Evolutionary conservation across 2,888 invertebrate species (phyloP).

Genomic region (Selenia dentaria): DNA sequence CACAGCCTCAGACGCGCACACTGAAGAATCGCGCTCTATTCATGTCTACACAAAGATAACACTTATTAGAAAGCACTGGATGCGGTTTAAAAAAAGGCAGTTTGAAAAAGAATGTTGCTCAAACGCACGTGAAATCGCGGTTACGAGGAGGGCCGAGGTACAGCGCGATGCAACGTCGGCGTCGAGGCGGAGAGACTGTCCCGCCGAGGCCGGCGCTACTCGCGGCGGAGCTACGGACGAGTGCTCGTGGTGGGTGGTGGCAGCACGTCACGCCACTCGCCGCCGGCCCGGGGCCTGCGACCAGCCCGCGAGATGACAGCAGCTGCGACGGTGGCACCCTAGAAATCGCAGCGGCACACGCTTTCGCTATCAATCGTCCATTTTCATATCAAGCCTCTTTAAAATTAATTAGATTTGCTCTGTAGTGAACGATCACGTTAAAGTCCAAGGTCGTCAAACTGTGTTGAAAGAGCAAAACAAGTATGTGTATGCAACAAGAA

Average conservation of each 20-base stretch:
- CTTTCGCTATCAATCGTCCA: slow-evolving; percentile 64
- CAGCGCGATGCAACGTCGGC: slow-evolving; percentile 44
- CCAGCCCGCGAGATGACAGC: slow-evolving; percentile 7
- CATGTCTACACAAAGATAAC: slow-evolving; percentile 27
- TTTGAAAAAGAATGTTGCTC: slow-evolving; percentile 35
- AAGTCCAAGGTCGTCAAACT: too few species aligned
- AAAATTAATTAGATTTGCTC: slow-evolving; percentile 3
- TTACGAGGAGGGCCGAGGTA: slow-evolving; percentile 22
- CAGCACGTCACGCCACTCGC: slow-evolving; percentile 18
- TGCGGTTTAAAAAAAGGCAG: slow-evolving; percentile 16
- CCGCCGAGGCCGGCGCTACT: slow-evolving; percentile 3
- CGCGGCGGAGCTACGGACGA: slow-evolving; percentile 29
- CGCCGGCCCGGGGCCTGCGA: neutral
- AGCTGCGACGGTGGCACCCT: slow-evolving; percentile 47
- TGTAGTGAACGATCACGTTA: too few species aligned
- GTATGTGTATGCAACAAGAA: too few species aligned
- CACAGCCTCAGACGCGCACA: slow-evolving; percentile 44
- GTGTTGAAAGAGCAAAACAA: too few species aligned
- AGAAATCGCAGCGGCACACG: slow-evolving; percentile 62
- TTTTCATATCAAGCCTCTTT: slow-evolving; percentile 50
- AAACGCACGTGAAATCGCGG: slow-evolving; percentile 44
- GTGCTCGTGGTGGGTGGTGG: slow-evolving; percentile 34
- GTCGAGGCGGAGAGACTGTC: slow-evolving; percentile 43
- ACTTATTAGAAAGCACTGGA: slow-evolving; percentile 35
- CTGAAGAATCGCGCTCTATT: slow-evolving; percentile 35